Conservation (phyloP, 2,888 invertebrate genomes). For the Piscicola geometra region DNA sequence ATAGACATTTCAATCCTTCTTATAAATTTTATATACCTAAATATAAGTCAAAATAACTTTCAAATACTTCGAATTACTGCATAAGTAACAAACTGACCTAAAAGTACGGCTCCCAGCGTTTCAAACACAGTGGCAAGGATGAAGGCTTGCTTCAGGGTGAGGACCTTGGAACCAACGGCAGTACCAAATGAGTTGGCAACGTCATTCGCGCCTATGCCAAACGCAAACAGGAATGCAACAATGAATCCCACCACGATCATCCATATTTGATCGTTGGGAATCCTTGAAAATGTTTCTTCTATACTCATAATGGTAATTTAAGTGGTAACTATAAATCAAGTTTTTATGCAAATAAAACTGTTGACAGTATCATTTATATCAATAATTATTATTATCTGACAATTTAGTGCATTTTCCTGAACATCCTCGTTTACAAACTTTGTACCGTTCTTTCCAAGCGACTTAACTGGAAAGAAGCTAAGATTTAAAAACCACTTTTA, state of each 20-base stretch:
- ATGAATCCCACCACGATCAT: constrained; percentile 83
- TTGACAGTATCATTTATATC: too few relatives aligned
- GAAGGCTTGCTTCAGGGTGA: constrained; percentile 88
- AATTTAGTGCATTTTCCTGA: too few relatives aligned
- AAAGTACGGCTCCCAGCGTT: constrained; percentile 85
- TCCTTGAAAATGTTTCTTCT: background rate
- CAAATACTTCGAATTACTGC: too few relatives aligned
- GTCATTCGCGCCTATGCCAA: constrained; percentile 98
- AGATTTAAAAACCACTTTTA: too few relatives aligned
- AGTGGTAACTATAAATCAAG: too few relatives aligned
- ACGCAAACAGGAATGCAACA: constrained; percentile 90
- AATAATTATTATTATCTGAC: too few relatives aligned
- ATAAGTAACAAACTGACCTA: constrained; percentile 66
- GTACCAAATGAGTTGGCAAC: constrained; percentile 99
- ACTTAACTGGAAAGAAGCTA: too few relatives aligned
- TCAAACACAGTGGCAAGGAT: constrained; percentile 94
- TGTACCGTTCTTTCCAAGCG: too few relatives aligned
- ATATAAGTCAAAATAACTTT: background rate
- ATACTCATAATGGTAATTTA: background rate
- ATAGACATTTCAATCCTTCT: too few relatives aligned
- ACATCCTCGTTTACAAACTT: too few relatives aligned
- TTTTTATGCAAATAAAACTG: too few relatives aligned
- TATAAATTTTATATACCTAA: background rate
- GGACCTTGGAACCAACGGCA: constrained; percentile 91
- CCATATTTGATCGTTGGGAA: constrained; percentile 62